Evolutionary conservation across 2,888 invertebrate genomes (phyloP), one percentile per base, ranked within the genome.

Genomic region (Harmothoe impar): DNA sequence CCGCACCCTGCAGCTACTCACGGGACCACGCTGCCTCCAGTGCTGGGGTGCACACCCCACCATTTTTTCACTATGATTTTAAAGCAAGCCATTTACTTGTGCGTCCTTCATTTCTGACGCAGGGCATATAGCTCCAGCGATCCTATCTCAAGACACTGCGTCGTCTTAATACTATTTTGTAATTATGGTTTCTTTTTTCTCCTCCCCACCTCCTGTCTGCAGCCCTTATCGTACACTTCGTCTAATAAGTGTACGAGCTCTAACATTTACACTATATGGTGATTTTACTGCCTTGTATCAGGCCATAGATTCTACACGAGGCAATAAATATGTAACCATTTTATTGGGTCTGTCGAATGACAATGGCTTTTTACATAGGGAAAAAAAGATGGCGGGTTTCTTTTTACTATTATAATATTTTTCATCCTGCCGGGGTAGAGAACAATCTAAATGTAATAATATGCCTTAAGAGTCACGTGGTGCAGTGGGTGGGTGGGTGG

Each of bases 371-470:
- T 43, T 43, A 43, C 29, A 31, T 5, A 3, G 77, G 17, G 77
- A 81, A 43, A 81, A 81, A 81, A 81, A 35, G 35, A 33, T 33
- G 81, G 0, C 43, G 81, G 15, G 1, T 72, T 23, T 10, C 3
- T 35, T 81, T 81, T 81, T 81, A 43, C 43, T 43, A 43, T 43
- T 43, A 43, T 43, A 43, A 33, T 81, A 25, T 81, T 31, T 77
- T 31, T 25, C 77, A 77, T 25, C 25, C 77, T 77, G 77, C 17
- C 29, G 77, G 43, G 81, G n/a, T 33, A n/a, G 72, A 29, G 81
- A 81, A 81, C 81, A 81, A 81, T 81, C 81, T 81, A 81, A 81
- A 81, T 35, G 81, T 81, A 81, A 81, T 81, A 81, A 81, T 81
- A 81, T 81, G 81, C 81, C 81, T n/a, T 81, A n/a, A 17, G 43